These are phyloP conservation scores for Romanogobio albipinnatus DNA, from an alignment of 2,113 vertebrate species.

Conservation along the genomic window DNA sequence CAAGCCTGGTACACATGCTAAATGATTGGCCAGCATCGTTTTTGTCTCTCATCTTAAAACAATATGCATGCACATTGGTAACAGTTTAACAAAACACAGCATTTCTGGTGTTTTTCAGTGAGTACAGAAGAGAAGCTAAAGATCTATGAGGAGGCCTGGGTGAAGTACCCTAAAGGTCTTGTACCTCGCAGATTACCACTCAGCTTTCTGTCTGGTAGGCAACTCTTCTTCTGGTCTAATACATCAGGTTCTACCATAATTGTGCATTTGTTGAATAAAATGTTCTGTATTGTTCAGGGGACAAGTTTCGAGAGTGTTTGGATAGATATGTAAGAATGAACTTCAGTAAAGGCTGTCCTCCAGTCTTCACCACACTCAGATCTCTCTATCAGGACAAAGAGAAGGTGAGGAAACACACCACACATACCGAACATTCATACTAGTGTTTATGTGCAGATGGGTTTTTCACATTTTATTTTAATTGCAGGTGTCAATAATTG, in stretches of 20 bases:
- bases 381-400: constrained; percentile 94
- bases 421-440: not conserved
- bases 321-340: constrained; percentile 97
- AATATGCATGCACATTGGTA: not conserved
- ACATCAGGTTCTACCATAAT: not conserved
- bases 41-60: not conserved
- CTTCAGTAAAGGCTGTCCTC: constrained; percentile 98
- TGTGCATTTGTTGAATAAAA: not conserved
- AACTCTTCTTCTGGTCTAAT: not conserved
- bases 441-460: not conserved
- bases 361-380: constrained; percentile 96
- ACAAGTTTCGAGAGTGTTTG: constrained; percentile 93
- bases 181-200: constrained; percentile 93
- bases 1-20: constrained; percentile 83
- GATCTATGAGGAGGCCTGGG: constrained; percentile 97
- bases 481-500: constrained; percentile 92
- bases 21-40: not conserved
- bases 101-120: constrained; percentile 67
- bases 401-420: constrained; percentile 79
- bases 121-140: constrained; percentile 89
- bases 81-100: not conserved
- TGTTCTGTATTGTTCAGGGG: constrained; percentile 75
- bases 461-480: not conserved
- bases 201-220: constrained; percentile 88
- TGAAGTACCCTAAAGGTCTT: constrained; percentile 91